Percentiles rank a stretch among this genome's conserved stretches.
These are phyloP conservation scores for Sylvilagus bachmani DNA, from an alignment of 2,113 vertebrate species.

Conservation along the genomic window DNA sequence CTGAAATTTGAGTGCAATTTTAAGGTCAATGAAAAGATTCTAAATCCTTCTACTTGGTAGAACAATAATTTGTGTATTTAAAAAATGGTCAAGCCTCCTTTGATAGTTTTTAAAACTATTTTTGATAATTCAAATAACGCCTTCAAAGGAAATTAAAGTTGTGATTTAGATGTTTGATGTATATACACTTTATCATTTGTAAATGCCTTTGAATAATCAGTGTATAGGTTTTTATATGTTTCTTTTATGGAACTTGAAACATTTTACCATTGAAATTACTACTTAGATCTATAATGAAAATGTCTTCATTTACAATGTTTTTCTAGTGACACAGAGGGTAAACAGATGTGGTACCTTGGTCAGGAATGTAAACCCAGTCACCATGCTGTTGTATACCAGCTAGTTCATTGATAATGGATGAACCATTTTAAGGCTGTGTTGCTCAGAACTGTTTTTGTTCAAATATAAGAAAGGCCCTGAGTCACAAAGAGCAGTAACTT, in stretches of 20 bases:
- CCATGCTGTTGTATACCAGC: background rate
- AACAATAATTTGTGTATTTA: constrained; percentile 18
- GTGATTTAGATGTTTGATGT: background rate
- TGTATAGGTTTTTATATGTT: constrained; percentile 51
- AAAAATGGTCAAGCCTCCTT: constrained; percentile 16
- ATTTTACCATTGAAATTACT: constrained; percentile 61
- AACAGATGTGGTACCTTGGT: constrained; percentile 40
- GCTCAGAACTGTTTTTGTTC: background rate
- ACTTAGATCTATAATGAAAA: constrained; percentile 43
- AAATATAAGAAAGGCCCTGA: constrained; percentile 46
- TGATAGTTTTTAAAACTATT: constrained; percentile 40
- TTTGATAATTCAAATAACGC: constrained; percentile 48
- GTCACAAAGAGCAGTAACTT: constrained; percentile 4
- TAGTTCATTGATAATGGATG: background rate
- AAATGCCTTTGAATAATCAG: constrained; percentile 53
- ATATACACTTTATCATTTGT: constrained; percentile 1
- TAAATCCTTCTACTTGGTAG: background rate
- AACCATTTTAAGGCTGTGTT: constrained; percentile 40
- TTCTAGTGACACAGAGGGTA: constrained; percentile 39
- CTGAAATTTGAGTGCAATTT: constrained; percentile 37
- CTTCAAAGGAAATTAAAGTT: too few species aligned
- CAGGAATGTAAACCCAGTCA: background rate
- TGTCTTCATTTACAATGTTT: constrained; percentile 49
- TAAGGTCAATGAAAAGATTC: constrained; percentile 50
- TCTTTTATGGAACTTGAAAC: constrained; percentile 52